Conservation (phyloP, 1,140 invertebrate genomes). For the Odontomachus brunneus region DNA sequence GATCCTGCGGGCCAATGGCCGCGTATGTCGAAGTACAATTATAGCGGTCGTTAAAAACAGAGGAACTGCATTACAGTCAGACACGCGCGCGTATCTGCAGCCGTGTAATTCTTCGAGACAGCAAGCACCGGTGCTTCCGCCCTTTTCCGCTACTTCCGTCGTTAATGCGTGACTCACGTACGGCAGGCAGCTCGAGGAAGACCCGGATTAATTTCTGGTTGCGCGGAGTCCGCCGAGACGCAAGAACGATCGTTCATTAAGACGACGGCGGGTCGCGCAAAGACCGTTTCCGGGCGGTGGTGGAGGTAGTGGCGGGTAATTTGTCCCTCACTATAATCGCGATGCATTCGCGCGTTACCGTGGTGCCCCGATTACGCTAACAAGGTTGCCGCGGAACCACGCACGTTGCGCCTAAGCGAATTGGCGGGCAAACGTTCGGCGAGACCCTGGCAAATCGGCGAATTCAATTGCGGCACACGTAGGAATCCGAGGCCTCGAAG, state of each 20-base stretch:
- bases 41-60: background rate
- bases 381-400: conserved; percentile 71
- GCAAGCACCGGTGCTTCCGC: background rate
- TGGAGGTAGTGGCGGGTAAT: conserved; percentile 2
- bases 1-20: too few relatives aligned
- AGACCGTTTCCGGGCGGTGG: conserved; percentile 55
- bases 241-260: conserved; percentile 61
- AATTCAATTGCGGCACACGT: conserved; percentile 68
- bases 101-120: background rate
- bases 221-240: conserved; percentile 2
- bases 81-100: background rate
- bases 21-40: background rate
- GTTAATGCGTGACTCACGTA: background rate
- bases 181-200: conserved; percentile 3
- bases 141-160: background rate
- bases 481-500: conserved; percentile 26
- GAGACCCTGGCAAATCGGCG: conserved; percentile 66
- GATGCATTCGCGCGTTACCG: conserved; percentile 68
- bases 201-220: conserved; percentile 31
- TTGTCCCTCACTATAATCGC: conserved; percentile 57
- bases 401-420: conserved; percentile 72
- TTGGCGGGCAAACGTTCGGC: conserved; percentile 72
- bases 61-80: background rate
- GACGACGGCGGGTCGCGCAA: conserved; percentile 42
- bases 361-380: conserved; percentile 65